Base-by-base conservation (phyloP, 2,888 invertebrate genomes). In the Diarsia dahlii region DNA sequence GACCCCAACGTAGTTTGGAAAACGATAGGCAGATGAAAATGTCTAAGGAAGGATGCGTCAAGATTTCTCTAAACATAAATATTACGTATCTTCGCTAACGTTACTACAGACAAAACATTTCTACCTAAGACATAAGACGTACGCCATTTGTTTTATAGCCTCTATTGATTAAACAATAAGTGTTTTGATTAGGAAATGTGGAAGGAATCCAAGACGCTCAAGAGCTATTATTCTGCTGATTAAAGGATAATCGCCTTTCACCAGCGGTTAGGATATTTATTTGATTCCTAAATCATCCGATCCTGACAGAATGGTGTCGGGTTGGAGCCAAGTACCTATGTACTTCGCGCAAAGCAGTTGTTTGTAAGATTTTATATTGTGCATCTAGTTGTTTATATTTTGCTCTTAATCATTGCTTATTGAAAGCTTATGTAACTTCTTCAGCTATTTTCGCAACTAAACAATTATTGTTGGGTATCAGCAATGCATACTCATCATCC, bases 221-320 rank as follows among this genome's bases (percentile, higher is more conserved):
- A 46, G 56, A 64, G 50, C 2, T 71, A 68, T 79, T 23, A 52
- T 56, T 62, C 28, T 50, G 45, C 39, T 79, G 60, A 79, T 74
- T 71, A 74, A 50, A 60, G 13, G 23, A 56, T 74, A 71, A 82
- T 78, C 65, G 23, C 45, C 23, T 56, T 69, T 68, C 64, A 64
- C 18, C 34, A 50, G 45, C 45, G 20, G 45, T 70, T 23, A 48
- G 63, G 66, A 73, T 67, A 70, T 82, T 82, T 79, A 82, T 82
- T 74, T 13, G 70, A 62, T 70, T 63, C 69, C 69, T 83, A 80
- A 75, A 83, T 75, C 69, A 83, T 68, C 6, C 39, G 13, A 28
- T 52, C 12, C 10, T 67, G 80, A 72, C 80, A 75, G 82, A 78
- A 79, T 75, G 65, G 75, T 70, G 80, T 75, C 75, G 65, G 64